phyloP scores from a whole-genome alignment of 1,140 invertebrate species.

The Belonocnema kinseyi region DNA sequence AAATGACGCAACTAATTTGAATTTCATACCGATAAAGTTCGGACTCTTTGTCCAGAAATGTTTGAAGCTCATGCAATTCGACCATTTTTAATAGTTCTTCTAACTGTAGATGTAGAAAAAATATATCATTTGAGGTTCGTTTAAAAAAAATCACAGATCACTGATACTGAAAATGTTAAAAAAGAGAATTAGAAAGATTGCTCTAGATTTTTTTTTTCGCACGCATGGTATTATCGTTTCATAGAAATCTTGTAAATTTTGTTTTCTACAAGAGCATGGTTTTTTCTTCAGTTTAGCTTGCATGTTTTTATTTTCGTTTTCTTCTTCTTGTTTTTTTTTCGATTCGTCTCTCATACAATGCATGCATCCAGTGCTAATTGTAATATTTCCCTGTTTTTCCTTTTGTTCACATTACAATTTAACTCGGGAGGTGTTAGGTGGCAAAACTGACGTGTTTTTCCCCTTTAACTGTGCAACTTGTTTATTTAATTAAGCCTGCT shows the following conservation, averaged over 20 bases:
- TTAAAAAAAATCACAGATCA: conserved; percentile 36
- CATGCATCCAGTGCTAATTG: background rate
- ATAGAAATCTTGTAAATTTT: conserved; percentile 1
- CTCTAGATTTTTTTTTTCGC: background rate
- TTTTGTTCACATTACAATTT: background rate
- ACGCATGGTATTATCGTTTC: too few relatives aligned
- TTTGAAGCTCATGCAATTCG: background rate
- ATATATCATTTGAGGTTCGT: background rate
- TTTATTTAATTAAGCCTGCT: too few relatives aligned
- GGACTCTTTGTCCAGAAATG: background rate
- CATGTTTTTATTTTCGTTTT: conserved; percentile 25
- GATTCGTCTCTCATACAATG: too few relatives aligned
- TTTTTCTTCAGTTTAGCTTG: conserved; percentile 29
- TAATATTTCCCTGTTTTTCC: conserved; percentile 22
- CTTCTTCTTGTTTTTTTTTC: background rate
- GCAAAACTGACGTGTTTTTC: conserved; percentile 1
- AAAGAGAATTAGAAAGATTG: background rate
- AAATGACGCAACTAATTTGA: conserved; percentile 17
- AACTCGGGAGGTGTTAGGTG: conserved; percentile 57
- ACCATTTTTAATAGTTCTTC: background rate
- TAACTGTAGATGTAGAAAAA: background rate
- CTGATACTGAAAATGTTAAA: conserved; percentile 70
- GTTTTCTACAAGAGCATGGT: conserved; percentile 8
- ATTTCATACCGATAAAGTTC: background rate
- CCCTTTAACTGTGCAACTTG: background rate